These are phyloP conservation scores for Chymomyza amoena DNA, from an alignment of 2,888 invertebrate species.

Conservation along the genomic window DNA sequence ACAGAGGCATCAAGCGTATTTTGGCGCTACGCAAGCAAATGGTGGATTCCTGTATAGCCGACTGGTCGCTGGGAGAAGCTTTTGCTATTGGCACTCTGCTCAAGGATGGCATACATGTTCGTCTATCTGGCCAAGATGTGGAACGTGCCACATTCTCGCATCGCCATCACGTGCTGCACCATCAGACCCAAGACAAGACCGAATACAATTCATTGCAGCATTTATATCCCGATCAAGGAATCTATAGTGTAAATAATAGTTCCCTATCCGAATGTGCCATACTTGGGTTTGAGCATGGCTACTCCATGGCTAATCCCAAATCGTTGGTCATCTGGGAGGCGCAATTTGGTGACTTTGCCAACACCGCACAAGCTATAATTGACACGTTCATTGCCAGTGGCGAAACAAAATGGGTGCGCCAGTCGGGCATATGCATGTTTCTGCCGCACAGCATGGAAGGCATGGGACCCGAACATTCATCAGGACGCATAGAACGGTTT, in stretches of 20 bases:
- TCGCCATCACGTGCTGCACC: constrained; percentile 97
- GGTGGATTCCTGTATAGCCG: constrained; percentile 90
- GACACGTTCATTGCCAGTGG: constrained; percentile 94
- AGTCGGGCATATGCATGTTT: constrained; percentile 94
- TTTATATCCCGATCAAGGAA: constrained; percentile 96
- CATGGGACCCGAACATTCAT: constrained; percentile 91
- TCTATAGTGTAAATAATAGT: constrained; percentile 98
- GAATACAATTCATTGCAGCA: constrained; percentile 91
- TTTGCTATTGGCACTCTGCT: constrained; percentile 97
- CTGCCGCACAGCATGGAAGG: constrained; percentile 99
- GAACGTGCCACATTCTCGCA: constrained; percentile 97
- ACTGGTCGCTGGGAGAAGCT: constrained; percentile 99
- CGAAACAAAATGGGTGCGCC: constrained; percentile 98
- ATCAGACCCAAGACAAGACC: constrained; percentile 95
- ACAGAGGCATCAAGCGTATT: constrained; percentile 87
- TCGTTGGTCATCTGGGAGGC: constrained; percentile 98
- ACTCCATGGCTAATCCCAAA: constrained; percentile 97
- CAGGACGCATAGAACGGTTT: constrained; percentile 84
- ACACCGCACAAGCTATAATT: constrained; percentile 98
- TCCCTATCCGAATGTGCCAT: constrained; percentile 95
- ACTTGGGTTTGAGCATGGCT: constrained; percentile 96
- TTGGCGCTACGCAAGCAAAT: constrained; percentile 93
- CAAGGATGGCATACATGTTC: constrained; percentile 96
- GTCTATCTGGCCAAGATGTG: constrained; percentile 96
- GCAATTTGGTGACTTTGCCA: constrained; percentile 99